These are phyloP conservation scores for Metellina segmentata DNA, from an alignment of 2,888 invertebrate genomes.

Conservation along the genomic window DNA sequence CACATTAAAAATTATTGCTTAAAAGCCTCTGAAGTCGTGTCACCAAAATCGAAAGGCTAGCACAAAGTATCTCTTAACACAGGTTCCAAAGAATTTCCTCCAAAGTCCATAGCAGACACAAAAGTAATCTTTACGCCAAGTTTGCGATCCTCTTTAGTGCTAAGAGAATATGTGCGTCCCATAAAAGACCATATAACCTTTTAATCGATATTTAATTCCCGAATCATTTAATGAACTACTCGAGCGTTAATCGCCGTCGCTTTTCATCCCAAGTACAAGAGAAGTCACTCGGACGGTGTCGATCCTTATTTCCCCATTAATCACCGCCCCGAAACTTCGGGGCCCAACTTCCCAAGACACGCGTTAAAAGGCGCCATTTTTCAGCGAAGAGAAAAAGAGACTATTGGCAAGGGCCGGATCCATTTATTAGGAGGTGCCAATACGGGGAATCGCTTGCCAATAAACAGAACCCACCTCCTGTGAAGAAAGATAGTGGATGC, in stretches of 20 bases:
- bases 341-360: no score
- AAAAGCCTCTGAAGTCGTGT: no score
- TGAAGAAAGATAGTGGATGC: not conserved
- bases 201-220: slow-evolving; percentile 1
- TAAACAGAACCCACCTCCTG: not conserved
- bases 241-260: not conserved
- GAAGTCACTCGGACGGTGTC: not conserved
- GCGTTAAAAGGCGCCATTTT: not conserved
- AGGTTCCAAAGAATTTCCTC: no score
- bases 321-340: not conserved
- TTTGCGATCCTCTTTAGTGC: not conserved
- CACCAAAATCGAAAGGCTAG: no score
- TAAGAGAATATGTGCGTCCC: no score
- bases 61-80: no score
- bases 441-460: not conserved
- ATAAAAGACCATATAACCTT: not conserved
- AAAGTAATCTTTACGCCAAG: not conserved
- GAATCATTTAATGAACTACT: not conserved
- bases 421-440: not conserved
- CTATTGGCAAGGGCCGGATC: not conserved
- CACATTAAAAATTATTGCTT: no score
- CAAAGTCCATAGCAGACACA: no score
- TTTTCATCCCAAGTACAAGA: not conserved
- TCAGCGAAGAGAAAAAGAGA: not conserved
- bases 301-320: not conserved